Base-by-base conservation (phyloP, 2,888 invertebrate genomes). In the Panzeria rudis region DNA sequence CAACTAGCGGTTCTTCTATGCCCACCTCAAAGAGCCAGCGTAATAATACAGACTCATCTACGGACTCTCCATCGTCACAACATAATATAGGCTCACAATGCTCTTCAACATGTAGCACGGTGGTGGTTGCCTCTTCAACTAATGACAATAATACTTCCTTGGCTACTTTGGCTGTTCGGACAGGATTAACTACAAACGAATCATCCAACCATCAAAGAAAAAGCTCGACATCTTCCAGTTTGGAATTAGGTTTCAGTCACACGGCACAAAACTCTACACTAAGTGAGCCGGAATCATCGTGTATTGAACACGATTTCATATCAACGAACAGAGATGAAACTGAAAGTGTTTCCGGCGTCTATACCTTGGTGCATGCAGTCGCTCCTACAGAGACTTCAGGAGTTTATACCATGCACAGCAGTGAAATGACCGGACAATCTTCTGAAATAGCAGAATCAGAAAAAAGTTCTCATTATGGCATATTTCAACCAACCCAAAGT, bases 81-180 rank as follows among this genome's bases (percentile, higher is more conserved):
- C 92, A 95, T 92, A 95, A 95, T 90, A 94, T 95, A 59, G 96
- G 96, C 73, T 96, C 96, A 32, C 97, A 97, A 91, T 97, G 97
- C 92, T 97, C 97, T 78, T 97, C 97, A 72, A 97, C 96, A 32
- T 97, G 97, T 91, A 97, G 97, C 89, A 97, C 97, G 44, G 96
- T 97, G n/a, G 97, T 97, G 87, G 95, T 97, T 88, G 94, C 94
- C 6, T 93, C 94, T 9, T 87, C 90, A 0, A 87, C 23, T 89
- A 92, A 88, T 25, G 87, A 85, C n/a, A 82, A 78, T n/a, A 85
- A 75, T 17, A 85, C 82, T 29, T 85, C 89, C 6, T 75, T 89
- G n/a, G 87, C 89, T 1, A 89, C 92, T 6, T 86, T 90, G 69
- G 84, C 89, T 0, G 88, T 80, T 2, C 66, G 83, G 35, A 62